A percentile compares a stretch with the other conserved stretches of the same genome.
phyloP scores from a whole-genome alignment of 2,888 invertebrate genomes.

The Prosapia bicincta region DNA sequence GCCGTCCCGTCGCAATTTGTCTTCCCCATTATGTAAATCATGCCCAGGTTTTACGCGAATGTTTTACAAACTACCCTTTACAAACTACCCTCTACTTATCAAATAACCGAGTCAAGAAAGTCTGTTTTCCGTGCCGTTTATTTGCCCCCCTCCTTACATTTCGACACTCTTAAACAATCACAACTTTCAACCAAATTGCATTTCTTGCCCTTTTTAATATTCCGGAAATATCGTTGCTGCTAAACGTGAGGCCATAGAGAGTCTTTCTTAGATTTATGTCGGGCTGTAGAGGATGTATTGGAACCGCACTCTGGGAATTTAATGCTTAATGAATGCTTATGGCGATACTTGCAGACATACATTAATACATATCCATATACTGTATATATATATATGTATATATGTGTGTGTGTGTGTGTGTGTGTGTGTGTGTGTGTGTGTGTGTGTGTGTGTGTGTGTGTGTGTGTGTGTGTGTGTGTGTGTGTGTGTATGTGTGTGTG shows the following conservation, averaged over 20 bases:
- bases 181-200: neutral
- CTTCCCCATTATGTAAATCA: neutral
- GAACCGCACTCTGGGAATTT: too few species aligned
- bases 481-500: too few species aligned
- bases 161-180: slow-evolving; percentile 2
- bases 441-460: too few species aligned
- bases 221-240: neutral
- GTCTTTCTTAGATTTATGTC: too few species aligned
- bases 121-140: neutral
- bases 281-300: too few species aligned
- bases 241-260: neutral
- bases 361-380: too few species aligned
- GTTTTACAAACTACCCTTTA: neutral
- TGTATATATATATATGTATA: too few species aligned
- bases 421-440: too few species aligned
- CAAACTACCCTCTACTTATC: neutral
- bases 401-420: too few species aligned
- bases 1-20: neutral
- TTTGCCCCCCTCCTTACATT: neutral
- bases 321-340: too few species aligned
- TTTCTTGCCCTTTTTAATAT: neutral
- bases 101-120: neutral
- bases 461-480: too few species aligned
- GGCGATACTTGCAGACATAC: too few species aligned
- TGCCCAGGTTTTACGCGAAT: neutral